A percentile compares a stretch with the other conserved stretches of the same genome.
phyloP scores from a whole-genome alignment of 2,113 vertebrate species.

The Rhegmatorhina hoffmannsi region DNA sequence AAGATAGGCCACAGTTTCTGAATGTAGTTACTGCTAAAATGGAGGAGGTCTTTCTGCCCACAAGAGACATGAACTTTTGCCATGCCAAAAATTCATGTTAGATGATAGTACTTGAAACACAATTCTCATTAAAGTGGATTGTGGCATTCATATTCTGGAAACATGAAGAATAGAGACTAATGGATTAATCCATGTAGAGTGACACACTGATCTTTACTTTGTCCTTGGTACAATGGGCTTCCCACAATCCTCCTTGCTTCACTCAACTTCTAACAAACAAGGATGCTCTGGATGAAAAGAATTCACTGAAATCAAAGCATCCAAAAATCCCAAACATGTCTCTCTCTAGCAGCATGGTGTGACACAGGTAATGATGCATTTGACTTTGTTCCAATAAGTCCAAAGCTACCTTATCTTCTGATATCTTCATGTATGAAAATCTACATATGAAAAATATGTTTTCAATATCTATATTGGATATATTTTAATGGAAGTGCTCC shows the following conservation, averaged over 20 bases:
- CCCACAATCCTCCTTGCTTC: not conserved
- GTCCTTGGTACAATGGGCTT: not conserved
- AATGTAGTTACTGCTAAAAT: not conserved
- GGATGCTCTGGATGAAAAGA: not conserved
- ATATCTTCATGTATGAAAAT: not conserved
- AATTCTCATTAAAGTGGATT: conserved; percentile 6
- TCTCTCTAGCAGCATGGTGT: not conserved
- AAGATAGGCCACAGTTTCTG: not conserved
- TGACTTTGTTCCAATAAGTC: not conserved
- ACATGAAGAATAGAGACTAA: conserved; percentile 7
- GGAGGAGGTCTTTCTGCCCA: not conserved
- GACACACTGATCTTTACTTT: not conserved
- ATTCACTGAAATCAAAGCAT: not conserved
- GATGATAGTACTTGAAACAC: not conserved
- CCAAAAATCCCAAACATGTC: not conserved
- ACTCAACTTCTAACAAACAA: not conserved
- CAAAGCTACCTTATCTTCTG: not conserved
- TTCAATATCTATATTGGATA: not conserved
- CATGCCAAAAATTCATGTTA: not conserved
- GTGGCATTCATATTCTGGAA: not conserved
- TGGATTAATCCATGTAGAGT: conserved; percentile 9
- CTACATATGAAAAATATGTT: not conserved
- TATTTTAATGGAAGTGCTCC: not conserved
- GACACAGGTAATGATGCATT: not conserved
- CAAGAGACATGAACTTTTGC: not conserved